Evolutionary conservation across 2,888 invertebrate genomes (phyloP), one percentile per base, ranked within the genome.

Genomic region (Catocala sponsa): DNA sequence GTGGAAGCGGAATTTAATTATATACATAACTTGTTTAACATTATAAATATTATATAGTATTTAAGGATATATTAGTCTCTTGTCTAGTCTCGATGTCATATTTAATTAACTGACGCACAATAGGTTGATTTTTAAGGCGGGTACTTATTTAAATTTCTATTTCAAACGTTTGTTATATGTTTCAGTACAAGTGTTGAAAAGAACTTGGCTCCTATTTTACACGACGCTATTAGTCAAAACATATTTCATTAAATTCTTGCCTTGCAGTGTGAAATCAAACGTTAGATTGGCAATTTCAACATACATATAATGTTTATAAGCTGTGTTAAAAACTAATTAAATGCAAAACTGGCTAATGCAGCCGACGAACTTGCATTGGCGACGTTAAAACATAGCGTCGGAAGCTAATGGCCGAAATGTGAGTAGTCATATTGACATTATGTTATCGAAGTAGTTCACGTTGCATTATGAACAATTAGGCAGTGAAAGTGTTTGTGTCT

Each of bases 361-460:
- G 80, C 80, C 79, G 60, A 79, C 74, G 72, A 79, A 79, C 80
- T 80, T 79, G 79, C 72, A 79, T 75, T 68, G 66, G 48, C 68
- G 74, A 73, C 74, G 70, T 77, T 84, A 84, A 87, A 87, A 87
- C 87, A 81, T 75, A 82, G 79, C 82, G 80, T 83, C 78, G 79
- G 79, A 82, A 77, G 70, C 74, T 72, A 72, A 77, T 83, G 84
- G 79, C 81, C 82, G 81, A 88, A 87, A 86, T 84, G 84, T 87
- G 78, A 85, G 81, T 80, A 87, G 90, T 91, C 91, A 85, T 74
- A 90, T 90, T 91, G 89, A 90, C 91, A 92, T 92, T 92, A 90
- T 82, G 78, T 81, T 91, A 89, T 89, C 88, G 74, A 80, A 77
- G 77, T 81, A 83, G 85, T 83, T 83, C 81, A 83, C 76, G 83